These are phyloP conservation scores for Phenacoccus solenopsis DNA, from an alignment of 1,140 invertebrate species.

Conservation along the genomic window DNA sequence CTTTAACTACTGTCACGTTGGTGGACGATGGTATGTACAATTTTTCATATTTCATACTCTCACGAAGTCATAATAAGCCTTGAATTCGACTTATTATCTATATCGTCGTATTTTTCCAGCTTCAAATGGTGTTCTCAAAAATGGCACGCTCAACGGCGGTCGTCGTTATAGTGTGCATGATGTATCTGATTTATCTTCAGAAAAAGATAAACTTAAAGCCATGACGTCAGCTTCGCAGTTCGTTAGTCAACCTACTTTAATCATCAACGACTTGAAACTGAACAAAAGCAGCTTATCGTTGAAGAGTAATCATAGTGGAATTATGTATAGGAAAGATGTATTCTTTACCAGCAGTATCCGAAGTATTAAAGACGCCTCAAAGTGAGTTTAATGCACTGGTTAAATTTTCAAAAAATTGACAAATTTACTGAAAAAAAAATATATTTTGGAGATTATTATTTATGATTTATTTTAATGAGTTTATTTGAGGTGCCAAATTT, in stretches of 20 bases:
- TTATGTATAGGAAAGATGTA: conserved; percentile 74
- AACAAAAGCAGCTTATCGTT: conserved; percentile 11
- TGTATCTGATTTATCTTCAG: background rate
- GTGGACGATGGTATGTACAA: background rate
- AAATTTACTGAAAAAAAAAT: too few species aligned
- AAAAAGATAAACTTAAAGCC: background rate
- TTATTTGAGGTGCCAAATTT: too few species aligned
- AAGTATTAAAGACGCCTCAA: background rate
- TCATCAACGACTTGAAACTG: background rate
- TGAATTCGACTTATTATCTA: too few species aligned
- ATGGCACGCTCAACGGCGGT: background rate
- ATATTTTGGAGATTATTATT: too few species aligned
- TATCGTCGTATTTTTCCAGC: background rate
- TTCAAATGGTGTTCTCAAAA: background rate
- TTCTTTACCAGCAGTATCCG: conserved; percentile 69
- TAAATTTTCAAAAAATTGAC: too few species aligned
- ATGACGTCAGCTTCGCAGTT: conserved; percentile 1
- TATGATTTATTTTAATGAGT: too few species aligned
- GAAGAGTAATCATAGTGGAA: conserved; percentile 39
- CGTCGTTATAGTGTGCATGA: background rate
- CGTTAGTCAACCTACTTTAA: conserved; percentile 18
- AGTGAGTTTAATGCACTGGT: too few species aligned
- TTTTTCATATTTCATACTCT: too few species aligned
- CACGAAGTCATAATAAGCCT: too few species aligned
- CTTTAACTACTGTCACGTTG: background rate